Percentiles rank a stretch among this genome's conserved stretches.
phyloP scores from a whole-genome alignment of 2,113 vertebrate species.

The Elgaria multicarinata region DNA sequence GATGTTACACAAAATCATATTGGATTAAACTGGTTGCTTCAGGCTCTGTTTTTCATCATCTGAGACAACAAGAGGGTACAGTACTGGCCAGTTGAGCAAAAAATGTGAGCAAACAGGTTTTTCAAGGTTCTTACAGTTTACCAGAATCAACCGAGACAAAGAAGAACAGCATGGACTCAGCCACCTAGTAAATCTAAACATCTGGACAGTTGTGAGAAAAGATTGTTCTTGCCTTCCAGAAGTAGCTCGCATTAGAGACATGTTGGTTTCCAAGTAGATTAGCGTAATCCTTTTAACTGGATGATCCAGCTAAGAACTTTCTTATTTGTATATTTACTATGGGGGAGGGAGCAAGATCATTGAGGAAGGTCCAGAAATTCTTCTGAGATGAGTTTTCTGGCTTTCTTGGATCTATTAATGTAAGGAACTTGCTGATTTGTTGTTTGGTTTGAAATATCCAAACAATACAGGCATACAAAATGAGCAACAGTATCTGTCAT shows the following conservation, averaged over 20 bases:
- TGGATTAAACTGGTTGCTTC: neutral
- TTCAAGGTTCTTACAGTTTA: neutral
- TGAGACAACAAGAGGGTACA: neutral
- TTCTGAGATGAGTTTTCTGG: neutral
- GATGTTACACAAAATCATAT: neutral
- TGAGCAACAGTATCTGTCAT: neutral
- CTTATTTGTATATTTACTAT: neutral
- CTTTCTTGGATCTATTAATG: neutral
- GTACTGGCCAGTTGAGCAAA: constrained; percentile 16
- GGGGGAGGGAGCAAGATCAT: neutral
- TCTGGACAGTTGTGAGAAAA: neutral
- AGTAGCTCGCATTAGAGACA: too few relatives aligned
- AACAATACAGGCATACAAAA: neutral
- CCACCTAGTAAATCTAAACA: neutral
- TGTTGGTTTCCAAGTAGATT: neutral
- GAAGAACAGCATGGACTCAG: neutral
- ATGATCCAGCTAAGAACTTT: neutral
- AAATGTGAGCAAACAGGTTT: neutral
- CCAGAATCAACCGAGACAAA: neutral
- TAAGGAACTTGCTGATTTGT: neutral
- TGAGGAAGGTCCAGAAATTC: neutral
- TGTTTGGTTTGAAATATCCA: neutral
- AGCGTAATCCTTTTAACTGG: neutral
- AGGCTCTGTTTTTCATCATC: neutral
- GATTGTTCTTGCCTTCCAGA: neutral